Conservation (phyloP, 2,888 invertebrate species). For the Amphipyra berbera region DNA sequence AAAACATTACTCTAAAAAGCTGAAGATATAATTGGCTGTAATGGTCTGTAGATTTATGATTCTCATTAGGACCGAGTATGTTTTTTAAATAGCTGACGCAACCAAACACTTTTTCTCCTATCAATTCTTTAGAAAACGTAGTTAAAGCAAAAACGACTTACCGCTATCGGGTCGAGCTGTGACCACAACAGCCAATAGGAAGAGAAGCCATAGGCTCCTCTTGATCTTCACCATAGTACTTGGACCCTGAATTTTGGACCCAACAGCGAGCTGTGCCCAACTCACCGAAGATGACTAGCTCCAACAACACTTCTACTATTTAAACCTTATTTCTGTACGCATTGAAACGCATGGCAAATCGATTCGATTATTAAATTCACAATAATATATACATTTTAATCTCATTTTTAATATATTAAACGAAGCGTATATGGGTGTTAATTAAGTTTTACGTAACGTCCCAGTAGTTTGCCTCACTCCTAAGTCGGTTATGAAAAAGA, state of each 20-base stretch:
- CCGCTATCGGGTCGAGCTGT: constrained; percentile 56
- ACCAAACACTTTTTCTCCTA: neutral
- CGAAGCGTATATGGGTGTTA: constrained; percentile 61
- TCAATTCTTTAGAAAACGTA: neutral
- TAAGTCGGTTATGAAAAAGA: neutral
- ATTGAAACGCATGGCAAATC: constrained; percentile 74
- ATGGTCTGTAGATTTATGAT: too few species aligned
- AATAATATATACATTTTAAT: constrained; percentile 66
- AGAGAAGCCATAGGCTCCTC: constrained; percentile 58
- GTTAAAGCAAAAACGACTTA: constrained; percentile 38
- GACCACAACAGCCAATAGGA: constrained; percentile 55
- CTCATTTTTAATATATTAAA: constrained; percentile 71
- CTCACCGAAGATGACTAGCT: constrained; percentile 73
- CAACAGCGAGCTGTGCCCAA: constrained; percentile 67
- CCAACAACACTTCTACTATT: constrained; percentile 61
- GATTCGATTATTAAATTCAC: constrained; percentile 76
- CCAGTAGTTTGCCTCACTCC: neutral
- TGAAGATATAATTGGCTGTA: neutral
- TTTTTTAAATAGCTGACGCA: neutral
- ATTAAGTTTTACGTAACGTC: constrained; percentile 36
- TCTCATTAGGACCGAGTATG: too few species aligned
- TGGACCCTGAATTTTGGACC: constrained; percentile 61
- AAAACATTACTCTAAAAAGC: neutral
- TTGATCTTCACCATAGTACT: constrained; percentile 62
- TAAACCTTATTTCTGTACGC: constrained; percentile 72